A percentile compares a stretch with the other conserved stretches of the same genome.
Conservation (phyloP, 2,797 vertebrate genomes). For the Sebastes trivittatus region DNA sequence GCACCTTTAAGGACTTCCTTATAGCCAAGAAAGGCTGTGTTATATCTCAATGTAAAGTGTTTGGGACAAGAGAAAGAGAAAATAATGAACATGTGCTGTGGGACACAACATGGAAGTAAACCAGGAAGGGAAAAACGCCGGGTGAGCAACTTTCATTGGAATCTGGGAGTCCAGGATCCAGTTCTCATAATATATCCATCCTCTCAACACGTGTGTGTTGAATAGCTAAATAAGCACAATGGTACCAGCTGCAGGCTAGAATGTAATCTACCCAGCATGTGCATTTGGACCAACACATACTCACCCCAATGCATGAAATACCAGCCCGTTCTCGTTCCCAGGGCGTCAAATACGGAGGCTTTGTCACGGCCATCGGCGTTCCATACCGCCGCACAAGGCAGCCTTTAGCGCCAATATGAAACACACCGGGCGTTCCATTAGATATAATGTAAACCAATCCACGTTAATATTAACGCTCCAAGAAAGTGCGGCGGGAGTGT, state of each 20-base stretch:
- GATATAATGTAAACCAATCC: too few species aligned
- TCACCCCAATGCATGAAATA: too few species aligned
- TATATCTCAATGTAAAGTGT: not conserved
- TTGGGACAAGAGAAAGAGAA: not conserved
- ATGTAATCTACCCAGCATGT: not conserved
- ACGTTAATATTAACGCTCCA: too few species aligned
- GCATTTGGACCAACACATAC: not conserved
- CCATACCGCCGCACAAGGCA: too few species aligned
- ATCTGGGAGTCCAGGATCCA: not conserved
- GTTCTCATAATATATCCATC: not conserved
- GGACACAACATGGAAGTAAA: not conserved
- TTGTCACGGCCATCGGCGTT: too few species aligned
- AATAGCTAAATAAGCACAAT: not conserved
- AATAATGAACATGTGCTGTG: not conserved
- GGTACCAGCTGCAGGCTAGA: not conserved
- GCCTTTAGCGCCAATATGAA: too few species aligned
- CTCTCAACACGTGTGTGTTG: not conserved
- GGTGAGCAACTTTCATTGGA: not conserved
- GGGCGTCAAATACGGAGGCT: too few species aligned
- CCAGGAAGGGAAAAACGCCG: not conserved
- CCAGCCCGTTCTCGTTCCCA: too few species aligned
- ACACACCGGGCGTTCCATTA: too few species aligned
- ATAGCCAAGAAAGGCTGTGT: not conserved
- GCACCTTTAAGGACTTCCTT: not conserved
- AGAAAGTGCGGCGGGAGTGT: too few species aligned